Conservation (phyloP, 2,113 vertebrate species). For the Himantopus leucocephalus region DNA sequence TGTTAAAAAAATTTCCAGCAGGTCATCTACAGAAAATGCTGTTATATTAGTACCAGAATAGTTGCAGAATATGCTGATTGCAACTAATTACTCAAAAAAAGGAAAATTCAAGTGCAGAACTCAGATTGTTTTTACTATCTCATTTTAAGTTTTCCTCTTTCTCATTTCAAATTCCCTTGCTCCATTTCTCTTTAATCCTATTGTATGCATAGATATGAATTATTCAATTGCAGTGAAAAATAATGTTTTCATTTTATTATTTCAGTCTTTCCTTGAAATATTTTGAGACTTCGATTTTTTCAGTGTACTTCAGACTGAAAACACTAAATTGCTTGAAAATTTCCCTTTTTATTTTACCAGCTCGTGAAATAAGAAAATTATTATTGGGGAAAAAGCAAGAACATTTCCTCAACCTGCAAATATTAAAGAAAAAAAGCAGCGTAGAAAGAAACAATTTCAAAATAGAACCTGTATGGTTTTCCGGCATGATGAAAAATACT, state of each 20-base stretch:
- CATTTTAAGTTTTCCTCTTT: background rate
- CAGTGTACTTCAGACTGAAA: background rate
- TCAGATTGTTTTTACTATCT: background rate
- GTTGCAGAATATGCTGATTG: background rate
- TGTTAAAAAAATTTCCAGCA: background rate
- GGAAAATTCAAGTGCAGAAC: background rate
- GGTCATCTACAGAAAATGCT: background rate
- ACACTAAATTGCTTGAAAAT: background rate
- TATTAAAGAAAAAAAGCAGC: background rate
- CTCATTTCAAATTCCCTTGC: background rate
- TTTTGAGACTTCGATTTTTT: background rate
- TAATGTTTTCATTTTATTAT: background rate
- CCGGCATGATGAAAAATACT: background rate
- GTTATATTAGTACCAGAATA: background rate
- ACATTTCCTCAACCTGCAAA: background rate
- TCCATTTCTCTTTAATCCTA: background rate
- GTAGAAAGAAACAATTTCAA: background rate
- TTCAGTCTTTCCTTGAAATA: background rate
- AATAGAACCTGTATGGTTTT: background rate
- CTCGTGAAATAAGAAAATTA: background rate
- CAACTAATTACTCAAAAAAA: background rate
- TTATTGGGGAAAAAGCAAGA: background rate
- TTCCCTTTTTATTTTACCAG: background rate
- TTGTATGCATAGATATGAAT: background rate
- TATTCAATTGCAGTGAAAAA: conserved; percentile 7